Conservation (phyloP, 1,140 invertebrate genomes). For the Pseudomyrmex cubaensis region DNA sequence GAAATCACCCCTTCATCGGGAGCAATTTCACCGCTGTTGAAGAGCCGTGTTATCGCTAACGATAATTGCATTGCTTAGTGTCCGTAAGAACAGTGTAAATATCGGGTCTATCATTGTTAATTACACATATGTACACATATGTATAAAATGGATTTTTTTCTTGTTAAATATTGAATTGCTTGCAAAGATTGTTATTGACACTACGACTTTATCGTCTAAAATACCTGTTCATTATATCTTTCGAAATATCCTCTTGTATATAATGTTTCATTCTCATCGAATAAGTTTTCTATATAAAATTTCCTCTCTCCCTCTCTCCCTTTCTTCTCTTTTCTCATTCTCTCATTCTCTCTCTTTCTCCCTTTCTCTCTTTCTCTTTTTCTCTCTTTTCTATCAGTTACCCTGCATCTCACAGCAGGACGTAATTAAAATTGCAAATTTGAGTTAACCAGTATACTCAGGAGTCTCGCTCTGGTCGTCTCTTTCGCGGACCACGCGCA, state of each 20-base stretch:
- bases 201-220: no score
- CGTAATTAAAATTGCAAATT: constrained; percentile 84
- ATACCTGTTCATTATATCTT: no score
- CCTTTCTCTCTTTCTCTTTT: constrained; percentile 17
- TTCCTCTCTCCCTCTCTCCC: constrained; percentile 44
- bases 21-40: constrained; percentile 46
- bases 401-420: constrained; percentile 68
- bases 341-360: constrained; percentile 52
- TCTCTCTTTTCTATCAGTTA: constrained; percentile 52
- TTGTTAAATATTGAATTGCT: no score
- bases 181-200: no score
- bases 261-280: no score
- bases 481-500: constrained; percentile 74
- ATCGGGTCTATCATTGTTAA: constrained; percentile 1
- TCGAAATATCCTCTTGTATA: no score
- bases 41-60: constrained; percentile 47
- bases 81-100: constrained; percentile 28
- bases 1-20: constrained; percentile 67
- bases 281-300: no score
- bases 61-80: constrained; percentile 53
- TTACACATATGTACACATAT: background rate
- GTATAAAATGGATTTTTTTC: no score
- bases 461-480: constrained; percentile 77
- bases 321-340: constrained; percentile 61
- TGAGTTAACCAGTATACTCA: constrained; percentile 80